These are phyloP conservation scores for Agrotis ipsilon DNA, from an alignment of 2,888 invertebrate genomes.

Conservation along the genomic window DNA sequence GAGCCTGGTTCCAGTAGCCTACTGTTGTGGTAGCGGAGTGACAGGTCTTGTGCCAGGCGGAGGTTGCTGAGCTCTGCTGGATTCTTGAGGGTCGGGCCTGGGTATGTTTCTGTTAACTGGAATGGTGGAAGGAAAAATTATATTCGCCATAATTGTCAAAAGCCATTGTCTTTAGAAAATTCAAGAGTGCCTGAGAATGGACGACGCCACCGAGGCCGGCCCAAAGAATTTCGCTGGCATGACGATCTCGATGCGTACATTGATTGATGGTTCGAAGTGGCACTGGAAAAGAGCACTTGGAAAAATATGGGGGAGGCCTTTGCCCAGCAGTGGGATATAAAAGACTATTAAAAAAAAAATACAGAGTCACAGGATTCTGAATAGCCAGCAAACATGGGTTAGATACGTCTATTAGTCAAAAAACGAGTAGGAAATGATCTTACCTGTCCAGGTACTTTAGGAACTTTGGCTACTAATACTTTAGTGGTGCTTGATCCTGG, in stretches of 20 bases:
- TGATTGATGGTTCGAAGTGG: no score
- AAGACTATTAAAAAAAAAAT: no score
- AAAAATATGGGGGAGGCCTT: no score
- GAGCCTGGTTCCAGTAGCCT: slow-evolving; percentile 75
- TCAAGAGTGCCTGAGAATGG: no score
- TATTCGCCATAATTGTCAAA: not conserved
- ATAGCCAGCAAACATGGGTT: not conserved
- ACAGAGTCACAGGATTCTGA: no score
- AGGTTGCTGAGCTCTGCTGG: slow-evolving; percentile 81
- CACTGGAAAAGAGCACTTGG: no score
- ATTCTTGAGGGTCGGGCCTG: slow-evolving; percentile 81
- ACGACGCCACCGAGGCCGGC: no score
- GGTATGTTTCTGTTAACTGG: slow-evolving; percentile 75
- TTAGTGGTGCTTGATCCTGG: slow-evolving; percentile 81
- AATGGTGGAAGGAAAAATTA: not conserved
- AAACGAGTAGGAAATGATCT: slow-evolving; percentile 11
- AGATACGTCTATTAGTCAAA: not conserved
- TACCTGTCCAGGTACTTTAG: slow-evolving; percentile 86
- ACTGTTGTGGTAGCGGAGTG: slow-evolving; percentile 77
- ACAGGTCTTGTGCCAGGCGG: slow-evolving; percentile 81
- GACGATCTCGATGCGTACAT: no score
- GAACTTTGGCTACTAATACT: slow-evolving; percentile 84
- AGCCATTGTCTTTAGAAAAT: not conserved
- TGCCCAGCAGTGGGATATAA: no score
- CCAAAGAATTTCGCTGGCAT: no score